A percentile compares a stretch with the other conserved stretches of the same genome.
Evolutionary conservation across 2,888 invertebrate species (phyloP).

Genomic region (Drosophila ezoana): DNA sequence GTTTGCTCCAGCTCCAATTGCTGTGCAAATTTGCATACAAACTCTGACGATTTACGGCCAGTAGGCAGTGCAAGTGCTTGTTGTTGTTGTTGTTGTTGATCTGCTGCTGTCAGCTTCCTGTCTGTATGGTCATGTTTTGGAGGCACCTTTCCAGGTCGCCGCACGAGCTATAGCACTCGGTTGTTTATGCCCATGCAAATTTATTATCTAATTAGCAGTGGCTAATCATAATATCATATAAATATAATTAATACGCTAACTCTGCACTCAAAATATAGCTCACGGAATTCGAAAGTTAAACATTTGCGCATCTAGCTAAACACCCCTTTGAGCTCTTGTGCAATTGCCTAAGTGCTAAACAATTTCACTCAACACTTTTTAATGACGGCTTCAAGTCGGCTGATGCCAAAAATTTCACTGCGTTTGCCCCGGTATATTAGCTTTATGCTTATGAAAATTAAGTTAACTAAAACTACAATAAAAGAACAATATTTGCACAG

Average conservation of each 20-base stretch:
- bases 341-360: conserved; percentile 17
- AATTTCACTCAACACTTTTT: conserved; percentile 43
- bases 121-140: conserved; percentile 43
- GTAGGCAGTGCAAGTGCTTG: conserved; percentile 28
- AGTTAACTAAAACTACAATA: conserved; percentile 4
- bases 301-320: conserved; percentile 10
- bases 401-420: conserved; percentile 39
- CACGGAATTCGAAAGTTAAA: conserved; percentile 4
- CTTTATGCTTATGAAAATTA: conserved; percentile 7
- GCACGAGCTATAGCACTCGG: background rate
- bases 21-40: conserved; percentile 63
- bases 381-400: conserved; percentile 18
- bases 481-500: conserved; percentile 20
- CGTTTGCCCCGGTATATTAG: background rate
- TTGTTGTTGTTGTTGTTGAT: background rate
- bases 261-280: conserved; percentile 1
- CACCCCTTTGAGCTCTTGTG: conserved; percentile 11
- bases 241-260: conserved; percentile 24
- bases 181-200: conserved; percentile 31
- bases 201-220: conserved; percentile 30
- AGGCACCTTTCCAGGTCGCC: conserved; percentile 39
- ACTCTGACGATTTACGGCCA: conserved; percentile 55
- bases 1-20: conserved; percentile 30
- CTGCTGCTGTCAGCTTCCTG: conserved; percentile 57
- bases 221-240: conserved; percentile 27